Percentiles rank a stretch among this genome's conserved stretches.
Evolutionary conservation across 2,113 vertebrate species (phyloP).

Genomic region (Corythaixoides concolor): DNA sequence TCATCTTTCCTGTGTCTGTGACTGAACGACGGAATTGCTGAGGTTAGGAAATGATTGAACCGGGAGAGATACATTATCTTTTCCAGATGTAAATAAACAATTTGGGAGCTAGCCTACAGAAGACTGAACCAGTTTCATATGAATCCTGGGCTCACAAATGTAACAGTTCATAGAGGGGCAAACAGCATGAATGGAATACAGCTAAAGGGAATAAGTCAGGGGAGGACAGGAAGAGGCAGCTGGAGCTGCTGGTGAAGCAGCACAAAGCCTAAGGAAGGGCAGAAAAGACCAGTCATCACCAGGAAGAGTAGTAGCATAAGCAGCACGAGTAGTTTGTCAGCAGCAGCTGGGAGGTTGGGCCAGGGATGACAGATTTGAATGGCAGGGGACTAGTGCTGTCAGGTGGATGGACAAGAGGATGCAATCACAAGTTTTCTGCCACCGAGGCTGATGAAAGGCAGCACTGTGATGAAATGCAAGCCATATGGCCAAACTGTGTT

Average conservation of each 20-base stretch:
- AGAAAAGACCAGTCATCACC: neutral
- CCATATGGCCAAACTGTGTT: neutral
- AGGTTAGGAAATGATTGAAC: neutral
- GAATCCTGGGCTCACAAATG: neutral
- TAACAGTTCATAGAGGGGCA: neutral
- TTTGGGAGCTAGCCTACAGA: neutral
- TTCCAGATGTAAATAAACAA: neutral
- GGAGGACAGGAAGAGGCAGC: neutral
- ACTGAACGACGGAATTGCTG: neutral
- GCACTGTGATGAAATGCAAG: neutral
- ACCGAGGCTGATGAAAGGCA: neutral
- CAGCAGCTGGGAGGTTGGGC: neutral
- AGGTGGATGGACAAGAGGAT: neutral
- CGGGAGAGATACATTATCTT: neutral
- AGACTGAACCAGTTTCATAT: neutral
- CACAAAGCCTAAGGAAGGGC: neutral
- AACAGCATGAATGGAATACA: neutral
- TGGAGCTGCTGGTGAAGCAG: neutral
- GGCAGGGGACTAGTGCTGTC: neutral
- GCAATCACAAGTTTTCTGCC: neutral
- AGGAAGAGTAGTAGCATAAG: neutral
- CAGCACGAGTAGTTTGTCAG: fast-evolving
- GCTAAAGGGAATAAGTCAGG: neutral
- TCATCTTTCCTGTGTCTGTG: neutral
- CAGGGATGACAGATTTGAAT: neutral